Evolutionary conservation across 1,140 invertebrate species (phyloP).

Genomic region (Heliconius eleuchia): DNA sequence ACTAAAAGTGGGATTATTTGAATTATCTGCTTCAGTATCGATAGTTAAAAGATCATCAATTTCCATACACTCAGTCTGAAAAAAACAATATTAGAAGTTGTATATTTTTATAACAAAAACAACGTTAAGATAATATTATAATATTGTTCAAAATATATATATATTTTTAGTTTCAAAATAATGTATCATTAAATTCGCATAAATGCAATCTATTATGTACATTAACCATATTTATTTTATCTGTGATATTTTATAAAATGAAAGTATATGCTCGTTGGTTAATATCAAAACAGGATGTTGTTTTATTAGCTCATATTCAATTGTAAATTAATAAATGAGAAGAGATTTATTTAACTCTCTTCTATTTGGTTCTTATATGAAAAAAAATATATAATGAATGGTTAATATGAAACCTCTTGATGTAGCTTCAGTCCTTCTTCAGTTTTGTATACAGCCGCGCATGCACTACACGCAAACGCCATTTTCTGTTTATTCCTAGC

Average conservation of each 20-base stretch:
- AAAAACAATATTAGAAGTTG: not conserved
- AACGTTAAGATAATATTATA: too few relatives aligned
- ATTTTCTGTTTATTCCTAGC: constrained; percentile 34
- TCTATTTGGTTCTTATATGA: not conserved
- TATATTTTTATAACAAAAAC: not conserved
- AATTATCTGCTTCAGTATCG: constrained; percentile 40
- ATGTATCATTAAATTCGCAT: too few relatives aligned
- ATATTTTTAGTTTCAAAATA: too few relatives aligned
- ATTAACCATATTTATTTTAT: too few relatives aligned
- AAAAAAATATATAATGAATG: constrained; percentile 16
- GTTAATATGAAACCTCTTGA: constrained; percentile 44
- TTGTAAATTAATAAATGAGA: too few relatives aligned
- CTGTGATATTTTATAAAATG: too few relatives aligned
- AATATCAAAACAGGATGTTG: too few relatives aligned
- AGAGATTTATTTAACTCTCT: too few relatives aligned
- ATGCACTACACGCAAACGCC: constrained; percentile 55
- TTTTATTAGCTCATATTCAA: too few relatives aligned
- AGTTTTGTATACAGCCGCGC: constrained; percentile 53
- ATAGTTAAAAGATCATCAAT: constrained; percentile 47
- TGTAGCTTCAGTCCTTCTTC: constrained; percentile 51
- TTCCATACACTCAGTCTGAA: constrained; percentile 49
- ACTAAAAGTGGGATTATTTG: constrained; percentile 40
- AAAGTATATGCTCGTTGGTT: too few relatives aligned
- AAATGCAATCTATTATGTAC: too few relatives aligned
- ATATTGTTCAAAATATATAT: too few relatives aligned